These are phyloP conservation scores for Pegoplata infirma DNA, from an alignment of 2,888 invertebrate species.

Conservation along the genomic window DNA sequence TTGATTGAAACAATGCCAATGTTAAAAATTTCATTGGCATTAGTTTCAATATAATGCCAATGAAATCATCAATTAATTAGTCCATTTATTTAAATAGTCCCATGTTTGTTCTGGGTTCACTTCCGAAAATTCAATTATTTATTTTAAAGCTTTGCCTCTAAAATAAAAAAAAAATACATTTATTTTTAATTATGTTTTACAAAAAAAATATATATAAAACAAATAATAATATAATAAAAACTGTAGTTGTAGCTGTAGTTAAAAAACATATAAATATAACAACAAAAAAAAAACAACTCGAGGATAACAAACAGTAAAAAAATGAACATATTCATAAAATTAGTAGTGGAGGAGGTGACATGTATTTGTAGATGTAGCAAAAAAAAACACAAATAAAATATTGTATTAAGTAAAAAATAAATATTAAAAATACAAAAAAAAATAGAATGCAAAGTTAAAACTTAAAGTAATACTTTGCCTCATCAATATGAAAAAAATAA, in stretches of 20 bases:
- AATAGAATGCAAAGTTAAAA: conserved; percentile 53
- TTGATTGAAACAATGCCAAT: no score
- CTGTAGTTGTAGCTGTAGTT: conserved; percentile 61
- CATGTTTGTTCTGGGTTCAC: no score
- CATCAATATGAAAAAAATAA: conserved; percentile 44
- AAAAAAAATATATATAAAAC: conserved; percentile 35
- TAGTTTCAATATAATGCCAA: no score
- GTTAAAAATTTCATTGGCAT: no score
- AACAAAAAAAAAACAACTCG: conserved; percentile 35
- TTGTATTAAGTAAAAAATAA: conserved; percentile 41
- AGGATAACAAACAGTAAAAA: conserved; percentile 40
- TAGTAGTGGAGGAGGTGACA: conserved; percentile 60
- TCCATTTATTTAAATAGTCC: no score
- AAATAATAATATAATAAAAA: conserved; percentile 37
- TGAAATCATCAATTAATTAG: no score
- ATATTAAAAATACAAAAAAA: conserved; percentile 39
- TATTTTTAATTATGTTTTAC: conserved; percentile 33
- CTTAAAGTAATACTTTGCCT: conserved; percentile 61
- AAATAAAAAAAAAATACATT: conserved; percentile 5
- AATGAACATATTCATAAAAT: conserved; percentile 60
- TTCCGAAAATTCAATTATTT: no score
- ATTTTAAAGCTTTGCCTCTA: conserved; percentile 48
- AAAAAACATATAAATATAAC: conserved; percentile 42
- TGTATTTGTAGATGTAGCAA: conserved; percentile 68
- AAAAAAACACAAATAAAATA: conserved; percentile 50